Percentiles rank a stretch among this genome's conserved stretches.
Evolutionary conservation across 1,140 invertebrate species (phyloP).

Genomic region (Microvelia longipes): DNA sequence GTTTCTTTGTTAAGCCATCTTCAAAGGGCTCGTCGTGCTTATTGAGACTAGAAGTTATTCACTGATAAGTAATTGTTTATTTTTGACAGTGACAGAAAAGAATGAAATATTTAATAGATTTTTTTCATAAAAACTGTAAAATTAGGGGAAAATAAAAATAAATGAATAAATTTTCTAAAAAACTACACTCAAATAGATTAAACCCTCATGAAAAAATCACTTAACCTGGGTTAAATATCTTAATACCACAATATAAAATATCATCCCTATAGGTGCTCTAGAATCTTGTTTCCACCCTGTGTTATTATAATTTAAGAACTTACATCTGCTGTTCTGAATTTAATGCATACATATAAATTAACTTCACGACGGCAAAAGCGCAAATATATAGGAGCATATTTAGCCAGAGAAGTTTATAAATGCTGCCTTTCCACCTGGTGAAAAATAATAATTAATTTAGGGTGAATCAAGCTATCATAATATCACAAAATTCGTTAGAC

Average conservation of each 20-base stretch:
- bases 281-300: neutral
- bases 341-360: constrained; percentile 71
- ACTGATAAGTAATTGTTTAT: no score
- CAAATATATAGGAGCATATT: constrained; percentile 76
- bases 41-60: no score
- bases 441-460: constrained; percentile 29
- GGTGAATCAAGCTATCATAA: neutral
- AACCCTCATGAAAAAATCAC: no score
- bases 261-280: neutral
- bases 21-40: no score
- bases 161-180: no score
- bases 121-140: no score
- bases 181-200: no score
- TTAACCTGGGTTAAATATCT: neutral
- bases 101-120: no score
- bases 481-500: neutral
- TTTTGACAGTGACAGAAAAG: no score
- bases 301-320: constrained; percentile 15
- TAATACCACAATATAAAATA: neutral
- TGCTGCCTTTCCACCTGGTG: constrained; percentile 87
- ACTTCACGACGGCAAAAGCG: constrained; percentile 71
- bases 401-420: constrained; percentile 89
- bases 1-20: no score
- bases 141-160: no score
- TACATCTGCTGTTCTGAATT: constrained; percentile 66